Base-by-base conservation (phyloP, 2,797 vertebrate genomes). In the Mergus octosetaceus region DNA sequence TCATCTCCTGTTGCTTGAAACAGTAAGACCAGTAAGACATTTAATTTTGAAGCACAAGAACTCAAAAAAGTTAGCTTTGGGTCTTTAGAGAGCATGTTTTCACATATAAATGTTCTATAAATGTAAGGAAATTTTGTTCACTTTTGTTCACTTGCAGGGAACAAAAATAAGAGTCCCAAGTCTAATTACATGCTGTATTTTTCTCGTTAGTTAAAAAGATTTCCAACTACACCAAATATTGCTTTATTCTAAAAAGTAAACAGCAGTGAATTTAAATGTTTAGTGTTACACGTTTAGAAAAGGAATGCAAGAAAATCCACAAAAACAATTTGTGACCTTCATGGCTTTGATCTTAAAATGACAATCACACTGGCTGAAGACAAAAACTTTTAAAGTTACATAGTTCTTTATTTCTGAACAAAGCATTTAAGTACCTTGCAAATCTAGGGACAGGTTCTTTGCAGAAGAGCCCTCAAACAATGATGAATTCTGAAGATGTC, bases 401-500 rank as follows among this genome's bases (percentile, higher is more conserved):
- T 2, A 60, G 8, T 53, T 85, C 45, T 66, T 36, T 75, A 39
- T 53, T 91, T 71, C 84, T 72, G 28, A 93, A 66, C 49, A 93
- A 85, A 76, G 30, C 30, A 73, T 38, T 97, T 97, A 53, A 79
- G 91, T 96, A 99, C 99, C 99, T 97, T 98, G 98, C 73, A 98
- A 97, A 96, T 99, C 98, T 91, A 99, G 96, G 6, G 98, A 96
- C 95, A 99, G 97, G 85, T 99, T 99, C 96, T 99, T 99, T 94
- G 93, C 97, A 65, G 97, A 96, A 24, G 98, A 98, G 70, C 99
- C 99, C 96, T 99, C 98, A 95, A 99, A 99, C 90, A 99, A 69
- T 39, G 97, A 95, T 13, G 98, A 99, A 87, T 97, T 98, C 96
- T 98, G 98, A 97, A 99, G 98, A 92, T 98, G 98, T 85, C 97